Base-by-base conservation (phyloP, 2,888 invertebrate species). In the Strigamia maritima region DNA sequence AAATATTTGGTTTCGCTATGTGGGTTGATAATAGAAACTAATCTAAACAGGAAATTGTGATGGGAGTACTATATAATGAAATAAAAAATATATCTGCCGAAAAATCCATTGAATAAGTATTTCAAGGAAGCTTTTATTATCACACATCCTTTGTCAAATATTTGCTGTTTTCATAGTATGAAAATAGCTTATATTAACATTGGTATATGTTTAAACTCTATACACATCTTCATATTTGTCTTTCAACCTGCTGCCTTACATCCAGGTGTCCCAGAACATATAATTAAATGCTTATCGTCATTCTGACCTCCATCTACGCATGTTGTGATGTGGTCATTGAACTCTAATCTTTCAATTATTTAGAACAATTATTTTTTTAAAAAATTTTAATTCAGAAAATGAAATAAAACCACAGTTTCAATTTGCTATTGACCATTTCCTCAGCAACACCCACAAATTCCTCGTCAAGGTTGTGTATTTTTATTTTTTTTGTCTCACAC, bases 161-260 rank as follows among this genome's bases (percentile, higher is more conserved):
- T 40, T 40, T 40, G 40, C 40, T 16, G 40, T 40, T 40, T 40
- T 40, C 16, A 40, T 12, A 40, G 6, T 2, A 40, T 14, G 16
- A 40, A 40, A 40, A 40, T 40, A 14, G 14, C 16, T 12, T 40
- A 2, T 40, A 40, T 40, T 40, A 40, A 7, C 8, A 14, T 60
- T 60, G n/a, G n/a, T 8, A 1, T 60, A n/a, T 60, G 40, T 60
- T 60, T 60, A 60, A 12, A 60, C n/a, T 16, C 8, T 60, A 19
- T 19, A 2, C 10, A 16, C 2, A 2, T 19, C 19, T 60, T 60
- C 19, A 19, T 10, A 22, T 8, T n/a, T 60, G 7, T 16, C 19
- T 60, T 19, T 60, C 60, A 60, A 60, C 60, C 60, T 60, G 60
- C n/a, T 60, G 60, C 60, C 60, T 60, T 60, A 60, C 19, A 60